These are phyloP conservation scores for Petrocephalus zakoni DNA, from an alignment of 2,113 vertebrate species.

Conservation along the genomic window DNA sequence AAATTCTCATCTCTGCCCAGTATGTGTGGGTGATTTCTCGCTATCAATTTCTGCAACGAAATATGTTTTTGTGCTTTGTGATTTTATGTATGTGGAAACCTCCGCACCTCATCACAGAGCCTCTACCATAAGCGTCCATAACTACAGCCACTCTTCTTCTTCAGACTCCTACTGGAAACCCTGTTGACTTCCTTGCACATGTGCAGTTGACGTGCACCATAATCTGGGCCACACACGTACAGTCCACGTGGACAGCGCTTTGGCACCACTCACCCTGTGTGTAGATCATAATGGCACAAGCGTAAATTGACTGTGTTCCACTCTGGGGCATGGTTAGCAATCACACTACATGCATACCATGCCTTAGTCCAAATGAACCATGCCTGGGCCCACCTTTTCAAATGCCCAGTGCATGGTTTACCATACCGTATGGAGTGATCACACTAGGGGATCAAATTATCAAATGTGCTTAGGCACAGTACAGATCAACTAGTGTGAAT, in stretches of 20 bases:
- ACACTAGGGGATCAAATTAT: background rate
- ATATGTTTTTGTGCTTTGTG: too few species aligned
- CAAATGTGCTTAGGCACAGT: background rate
- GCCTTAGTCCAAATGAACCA: background rate
- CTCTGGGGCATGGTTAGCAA: background rate
- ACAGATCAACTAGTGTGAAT: background rate
- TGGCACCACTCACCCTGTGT: background rate
- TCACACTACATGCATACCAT: background rate
- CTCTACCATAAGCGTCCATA: background rate
- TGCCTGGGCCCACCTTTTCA: background rate
- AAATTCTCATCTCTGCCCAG: background rate
- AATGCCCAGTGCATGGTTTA: background rate
- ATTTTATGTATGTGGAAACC: background rate
- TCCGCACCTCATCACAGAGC: background rate
- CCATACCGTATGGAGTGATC: background rate
- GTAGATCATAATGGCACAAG: background rate
- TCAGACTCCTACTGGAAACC: background rate
- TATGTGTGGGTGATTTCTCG: background rate
- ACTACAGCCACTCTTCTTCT: background rate
- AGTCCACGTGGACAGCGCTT: background rate
- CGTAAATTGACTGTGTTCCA: background rate
- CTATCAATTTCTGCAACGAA: background rate
- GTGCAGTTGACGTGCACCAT: background rate
- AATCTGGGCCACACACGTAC: background rate
- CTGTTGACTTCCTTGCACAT: background rate